Evolutionary conservation across 2,888 invertebrate genomes (phyloP).

Genomic region (Micropterix aruncella): DNA sequence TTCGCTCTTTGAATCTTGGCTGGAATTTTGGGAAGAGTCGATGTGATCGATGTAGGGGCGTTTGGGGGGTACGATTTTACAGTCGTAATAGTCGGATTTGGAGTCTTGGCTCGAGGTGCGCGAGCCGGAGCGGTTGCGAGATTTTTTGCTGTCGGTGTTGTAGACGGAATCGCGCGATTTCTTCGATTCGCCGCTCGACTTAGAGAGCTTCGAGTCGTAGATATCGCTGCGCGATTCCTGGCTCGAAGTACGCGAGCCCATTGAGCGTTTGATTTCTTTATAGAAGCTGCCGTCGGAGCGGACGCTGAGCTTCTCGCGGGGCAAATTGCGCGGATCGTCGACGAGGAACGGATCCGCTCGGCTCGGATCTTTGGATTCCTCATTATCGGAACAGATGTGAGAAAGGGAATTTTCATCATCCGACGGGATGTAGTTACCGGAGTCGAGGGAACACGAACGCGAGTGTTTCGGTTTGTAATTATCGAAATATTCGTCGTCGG

Average conservation of each 20-base stretch:
- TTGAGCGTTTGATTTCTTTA: constrained; percentile 48
- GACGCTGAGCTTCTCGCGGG: constrained; percentile 55
- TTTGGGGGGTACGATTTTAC: constrained; percentile 31
- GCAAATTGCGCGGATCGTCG: constrained; percentile 62
- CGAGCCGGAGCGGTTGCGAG: constrained; percentile 43
- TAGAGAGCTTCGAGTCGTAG: constrained; percentile 49
- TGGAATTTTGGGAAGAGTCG: constrained; percentile 46
- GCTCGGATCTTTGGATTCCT: constrained; percentile 46
- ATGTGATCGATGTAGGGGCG: constrained; percentile 30
- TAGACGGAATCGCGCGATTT: constrained; percentile 49
- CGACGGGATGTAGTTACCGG: constrained; percentile 62
- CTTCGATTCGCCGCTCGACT: constrained; percentile 49
- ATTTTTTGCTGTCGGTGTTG: constrained; percentile 51
- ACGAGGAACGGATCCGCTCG: constrained; percentile 64
- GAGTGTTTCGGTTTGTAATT: constrained; percentile 29
- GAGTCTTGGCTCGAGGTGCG: constrained; percentile 58
- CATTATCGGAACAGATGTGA: constrained; percentile 34
- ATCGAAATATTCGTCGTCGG: constrained; percentile 45
- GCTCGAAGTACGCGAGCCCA: constrained; percentile 52
- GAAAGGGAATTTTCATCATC: constrained; percentile 52
- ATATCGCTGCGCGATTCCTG: constrained; percentile 57
- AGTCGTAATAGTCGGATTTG: constrained; percentile 57
- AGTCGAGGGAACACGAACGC: constrained; percentile 61
- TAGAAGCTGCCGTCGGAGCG: constrained; percentile 63
- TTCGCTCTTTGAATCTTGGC: constrained; percentile 51